Evolutionary conservation across 2,113 vertebrate genomes (phyloP).

Genomic region (Cynoglossus semilaevis): DNA sequence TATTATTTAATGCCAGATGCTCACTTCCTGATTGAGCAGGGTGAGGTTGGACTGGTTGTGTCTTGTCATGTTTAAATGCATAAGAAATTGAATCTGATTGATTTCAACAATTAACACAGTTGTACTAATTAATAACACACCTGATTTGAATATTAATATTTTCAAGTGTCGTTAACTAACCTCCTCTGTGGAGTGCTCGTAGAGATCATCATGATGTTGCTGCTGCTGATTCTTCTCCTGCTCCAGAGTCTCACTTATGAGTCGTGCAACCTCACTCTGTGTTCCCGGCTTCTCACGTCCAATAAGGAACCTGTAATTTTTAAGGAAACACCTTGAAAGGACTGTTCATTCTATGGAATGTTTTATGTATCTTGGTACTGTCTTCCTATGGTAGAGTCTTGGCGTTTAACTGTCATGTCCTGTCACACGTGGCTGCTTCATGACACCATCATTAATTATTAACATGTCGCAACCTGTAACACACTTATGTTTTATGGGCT

Average conservation of each 20-base stretch:
- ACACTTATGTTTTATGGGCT: background rate
- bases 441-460: constrained; percentile 52
- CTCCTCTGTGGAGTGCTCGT: constrained; percentile 81
- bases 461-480: constrained; percentile 7
- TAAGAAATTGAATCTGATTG: no score
- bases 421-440: constrained; percentile 3
- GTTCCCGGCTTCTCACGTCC: constrained; percentile 89
- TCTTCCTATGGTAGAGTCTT: no score
- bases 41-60: constrained; percentile 15
- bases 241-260: constrained; percentile 91
- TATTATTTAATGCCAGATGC: constrained; percentile 37
- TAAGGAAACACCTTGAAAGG: no score
- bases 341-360: no score
- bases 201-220: constrained; percentile 80
- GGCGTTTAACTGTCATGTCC: background rate
- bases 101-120: no score
- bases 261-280: constrained; percentile 89
- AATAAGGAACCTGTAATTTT: constrained; percentile 82
- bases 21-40: constrained; percentile 29
- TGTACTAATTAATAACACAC: no score
- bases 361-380: no score
- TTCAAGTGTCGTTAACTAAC: constrained; percentile 49
- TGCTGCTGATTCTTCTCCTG: constrained; percentile 83
- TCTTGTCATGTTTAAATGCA: background rate
- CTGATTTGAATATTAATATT: no score